Conservation (phyloP, 2,888 invertebrate genomes). For the Polyploca ridens region DNA sequence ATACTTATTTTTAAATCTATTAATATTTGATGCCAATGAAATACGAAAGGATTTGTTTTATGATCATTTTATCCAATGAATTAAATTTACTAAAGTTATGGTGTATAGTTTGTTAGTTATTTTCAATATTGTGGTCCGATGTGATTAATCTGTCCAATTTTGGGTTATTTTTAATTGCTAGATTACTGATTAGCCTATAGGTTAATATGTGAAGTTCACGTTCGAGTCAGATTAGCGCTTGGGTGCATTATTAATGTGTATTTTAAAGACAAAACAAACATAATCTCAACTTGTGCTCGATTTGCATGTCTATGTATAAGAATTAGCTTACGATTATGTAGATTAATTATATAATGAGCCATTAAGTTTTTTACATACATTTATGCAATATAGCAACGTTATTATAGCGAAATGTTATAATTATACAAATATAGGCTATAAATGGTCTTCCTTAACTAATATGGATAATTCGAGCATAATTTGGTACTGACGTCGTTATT, state of each 20-base stretch:
- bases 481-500: too few species aligned
- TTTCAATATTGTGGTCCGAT: not conserved
- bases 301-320: too few species aligned
- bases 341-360: too few species aligned
- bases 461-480: too few species aligned
- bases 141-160: conserved; percentile 11
- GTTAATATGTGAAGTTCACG: conserved; percentile 1
- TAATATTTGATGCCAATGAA: not conserved
- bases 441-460: too few species aligned
- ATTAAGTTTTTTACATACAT: too few species aligned
- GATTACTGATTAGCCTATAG: not conserved
- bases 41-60: not conserved
- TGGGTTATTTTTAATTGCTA: conserved; percentile 1
- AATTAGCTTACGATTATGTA: too few species aligned
- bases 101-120: not conserved
- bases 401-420: too few species aligned
- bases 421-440: too few species aligned
- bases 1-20: not conserved
- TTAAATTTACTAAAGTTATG: not conserved
- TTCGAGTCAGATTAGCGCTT: not conserved
- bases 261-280: too few species aligned
- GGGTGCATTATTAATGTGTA: conserved; percentile 10
- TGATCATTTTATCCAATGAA: not conserved
- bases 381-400: too few species aligned
- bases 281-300: too few species aligned